Conservation (phyloP, 2,113 vertebrate genomes). For the Anser brachyrhynchus region DNA sequence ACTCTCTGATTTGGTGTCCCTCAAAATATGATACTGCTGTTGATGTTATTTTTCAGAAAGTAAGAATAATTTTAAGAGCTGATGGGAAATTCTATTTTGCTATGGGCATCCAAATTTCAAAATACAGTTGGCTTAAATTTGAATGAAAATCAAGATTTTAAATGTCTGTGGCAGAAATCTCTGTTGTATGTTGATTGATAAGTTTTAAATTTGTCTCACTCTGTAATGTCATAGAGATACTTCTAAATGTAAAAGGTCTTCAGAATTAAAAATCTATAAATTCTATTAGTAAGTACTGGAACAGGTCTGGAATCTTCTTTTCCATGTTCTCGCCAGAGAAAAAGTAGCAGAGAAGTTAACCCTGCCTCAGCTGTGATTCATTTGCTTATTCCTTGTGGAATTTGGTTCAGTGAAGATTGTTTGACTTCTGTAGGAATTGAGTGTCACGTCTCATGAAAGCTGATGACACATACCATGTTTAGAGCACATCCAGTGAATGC, state of each 20-base stretch:
- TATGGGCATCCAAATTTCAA: background rate
- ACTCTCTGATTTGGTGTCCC: background rate
- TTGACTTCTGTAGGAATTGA: background rate
- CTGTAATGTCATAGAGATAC: background rate
- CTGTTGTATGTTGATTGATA: background rate
- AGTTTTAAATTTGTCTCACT: background rate
- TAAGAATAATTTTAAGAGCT: background rate
- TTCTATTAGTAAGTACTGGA: background rate
- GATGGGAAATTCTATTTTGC: background rate
- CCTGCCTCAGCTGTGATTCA: background rate
- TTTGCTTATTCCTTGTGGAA: background rate
- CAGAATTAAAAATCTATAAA: background rate
- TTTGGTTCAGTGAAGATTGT: background rate
- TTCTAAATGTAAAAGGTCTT: background rate
- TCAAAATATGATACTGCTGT: background rate
- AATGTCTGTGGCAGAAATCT: background rate
- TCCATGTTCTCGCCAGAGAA: background rate
- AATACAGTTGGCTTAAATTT: background rate
- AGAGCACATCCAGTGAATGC: background rate
- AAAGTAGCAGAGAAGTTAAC: background rate
- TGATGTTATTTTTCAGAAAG: background rate
- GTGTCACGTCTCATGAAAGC: background rate
- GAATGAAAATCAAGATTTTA: background rate
- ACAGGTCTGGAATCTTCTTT: background rate
- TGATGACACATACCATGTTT: background rate